Evolutionary conservation across 2,888 invertebrate genomes (phyloP).

Genomic region (Pantelozetes paolii): DNA sequence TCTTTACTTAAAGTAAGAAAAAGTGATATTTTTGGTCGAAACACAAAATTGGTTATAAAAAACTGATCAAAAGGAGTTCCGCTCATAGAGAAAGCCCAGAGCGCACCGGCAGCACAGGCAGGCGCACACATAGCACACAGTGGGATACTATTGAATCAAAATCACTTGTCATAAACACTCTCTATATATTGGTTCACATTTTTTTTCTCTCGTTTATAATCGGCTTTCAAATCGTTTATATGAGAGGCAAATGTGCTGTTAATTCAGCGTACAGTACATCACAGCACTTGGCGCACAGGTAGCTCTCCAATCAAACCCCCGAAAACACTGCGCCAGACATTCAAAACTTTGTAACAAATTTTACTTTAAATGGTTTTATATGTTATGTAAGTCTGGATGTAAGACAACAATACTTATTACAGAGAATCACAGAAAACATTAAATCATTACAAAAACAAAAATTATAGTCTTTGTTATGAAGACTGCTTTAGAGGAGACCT

Average conservation of each 20-base stretch:
- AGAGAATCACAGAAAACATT: background rate
- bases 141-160: constrained; percentile 29
- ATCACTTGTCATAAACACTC: constrained; percentile 36
- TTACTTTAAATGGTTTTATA: constrained; percentile 18
- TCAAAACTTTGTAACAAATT: constrained; percentile 26
- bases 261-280: constrained; percentile 15
- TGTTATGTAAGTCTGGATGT: background rate
- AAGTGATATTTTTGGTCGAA: constrained; percentile 19
- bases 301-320: background rate
- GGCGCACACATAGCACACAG: constrained; percentile 27
- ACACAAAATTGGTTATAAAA: constrained; percentile 18
- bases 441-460: constrained; percentile 20
- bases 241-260: constrained; percentile 4
- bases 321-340: constrained; percentile 1
- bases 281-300: constrained; percentile 14
- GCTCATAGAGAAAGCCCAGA: background rate
- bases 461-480: constrained; percentile 23
- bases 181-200: constrained; percentile 15
- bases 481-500: background rate
- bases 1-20: background rate
- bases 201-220: background rate
- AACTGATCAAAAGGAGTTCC: constrained; percentile 34
- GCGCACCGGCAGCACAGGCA: background rate
- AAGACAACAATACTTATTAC: background rate
- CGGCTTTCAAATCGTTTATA: constrained; percentile 8